Conservation (phyloP, 2,797 vertebrate species). For the Melanotaenia nigrans region DNA sequence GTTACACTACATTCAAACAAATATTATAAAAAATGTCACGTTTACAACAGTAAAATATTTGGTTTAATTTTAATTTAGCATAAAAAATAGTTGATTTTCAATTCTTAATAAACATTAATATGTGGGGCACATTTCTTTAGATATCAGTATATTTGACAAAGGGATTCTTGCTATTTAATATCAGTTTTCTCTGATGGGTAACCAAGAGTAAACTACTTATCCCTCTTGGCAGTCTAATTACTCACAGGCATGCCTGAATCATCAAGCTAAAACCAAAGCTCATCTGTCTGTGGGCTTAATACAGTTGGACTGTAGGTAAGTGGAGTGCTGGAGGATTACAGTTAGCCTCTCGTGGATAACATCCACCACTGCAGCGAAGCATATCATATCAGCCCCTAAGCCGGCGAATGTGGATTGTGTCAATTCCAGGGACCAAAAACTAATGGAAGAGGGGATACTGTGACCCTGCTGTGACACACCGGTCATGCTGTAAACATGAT, state of each 20-base stretch:
- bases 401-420: slow-evolving; percentile 43
- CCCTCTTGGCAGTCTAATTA: slow-evolving; percentile 60
- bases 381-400: slow-evolving; percentile 64
- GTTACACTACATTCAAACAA: too few species aligned
- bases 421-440: slow-evolving; percentile 49
- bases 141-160: slow-evolving; percentile 12
- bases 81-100: not conserved
- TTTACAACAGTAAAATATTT: not conserved
- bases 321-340: slow-evolving; percentile 65
- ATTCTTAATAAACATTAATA: not conserved
- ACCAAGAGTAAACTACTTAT: slow-evolving; percentile 50
- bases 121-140: not conserved
- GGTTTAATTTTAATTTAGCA: not conserved
- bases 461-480: slow-evolving; percentile 33
- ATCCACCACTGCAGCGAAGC: slow-evolving; percentile 53
- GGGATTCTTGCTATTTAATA: slow-evolving; percentile 34
- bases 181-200: slow-evolving; percentile 22
- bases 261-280: slow-evolving; percentile 64
- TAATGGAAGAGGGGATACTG: slow-evolving; percentile 27
- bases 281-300: slow-evolving; percentile 66
- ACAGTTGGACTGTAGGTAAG: slow-evolving; percentile 47
- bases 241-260: slow-evolving; percentile 47
- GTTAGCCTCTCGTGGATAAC: slow-evolving; percentile 58
- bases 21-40: not conserved
- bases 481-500: slow-evolving; percentile 26